Evolutionary conservation across 2,888 invertebrate species (phyloP), one percentile per base, ranked within the genome.

Genomic region (Spodoptera picta): DNA sequence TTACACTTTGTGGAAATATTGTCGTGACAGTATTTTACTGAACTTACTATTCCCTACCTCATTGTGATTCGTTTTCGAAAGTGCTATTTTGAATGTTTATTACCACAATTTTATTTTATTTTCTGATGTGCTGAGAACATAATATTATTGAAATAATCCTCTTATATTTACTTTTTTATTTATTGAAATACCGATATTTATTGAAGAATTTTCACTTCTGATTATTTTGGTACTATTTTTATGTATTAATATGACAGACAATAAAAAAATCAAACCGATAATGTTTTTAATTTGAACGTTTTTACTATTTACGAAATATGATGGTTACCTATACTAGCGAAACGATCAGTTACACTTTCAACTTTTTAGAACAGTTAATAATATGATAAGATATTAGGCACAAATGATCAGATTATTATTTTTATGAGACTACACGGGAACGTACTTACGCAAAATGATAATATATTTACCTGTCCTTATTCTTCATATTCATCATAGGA

Each of bases 1-100:
- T 77, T 60, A 71, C 60, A 71, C 74, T 64, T 54, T 57, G 60
- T 73, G 65, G 58, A 46, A 58, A 65, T 61, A 65, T 68, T 69
- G 51, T 71, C 60, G 60, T 62, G 72, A 55, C 76, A 80, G 81
- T 83, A 81, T 84, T 83, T 74, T 61, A 79, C 58, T 69, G 71
- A 73, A 70, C 65, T 66, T 59, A 31, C 48, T 65, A 56, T 67
- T 50, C 53, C 66, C 72, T 84, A 84, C 80, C 84, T 84, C 82
- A 80, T 65, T 72, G 69, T 68, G 74, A 57, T 69, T 75, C 67
- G 65, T 66, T 60, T 51, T 36, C 46, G 49, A 67, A 56, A 59
- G 43, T 53, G 43, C 51, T 74, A 63, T 63, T 62, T 61, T 73
- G 47, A 27, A 60, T 31, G 23, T 61, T 36, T 62, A 19, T 47